Base-by-base conservation (phyloP, 1,140 invertebrate genomes). In the Listronotus oregonensis region DNA sequence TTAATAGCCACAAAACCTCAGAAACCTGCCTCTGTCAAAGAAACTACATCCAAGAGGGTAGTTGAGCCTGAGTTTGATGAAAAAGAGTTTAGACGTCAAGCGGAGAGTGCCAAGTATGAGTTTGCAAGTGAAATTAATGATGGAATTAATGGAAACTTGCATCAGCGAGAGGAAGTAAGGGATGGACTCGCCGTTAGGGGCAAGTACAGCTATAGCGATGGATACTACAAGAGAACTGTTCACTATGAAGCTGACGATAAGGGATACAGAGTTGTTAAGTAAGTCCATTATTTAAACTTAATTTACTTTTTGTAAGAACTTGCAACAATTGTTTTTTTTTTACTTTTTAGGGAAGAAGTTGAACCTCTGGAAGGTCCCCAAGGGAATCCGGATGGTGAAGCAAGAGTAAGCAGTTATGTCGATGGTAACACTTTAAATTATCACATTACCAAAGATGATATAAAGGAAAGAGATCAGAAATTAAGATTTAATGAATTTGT, bases 241-340 rank as follows among this genome's bases (percentile, higher is more conserved):
- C 72, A 81, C 52, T 86, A 86, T 63, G 79, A 80, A 51, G 84
- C 84, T 67, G 84, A 86, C 71, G 80, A 86, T 67, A 80, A 84
- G 60, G 85, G 85, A 63, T 86, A 85, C 72, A 73, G 84, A 66
- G 80, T 86, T 32, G 62, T 83, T 6, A 82, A 77, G 82, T 83
- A 75, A 81, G 79, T 78, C 14, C n/a, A n/a, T n/a, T n/a, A n/a
- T n/a, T n/a, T n/a, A 5, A 32, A 27, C 5, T 27, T 5, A 27
- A 27, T 27, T 27, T 27, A 3, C 5, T 27, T 27, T 5, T 27
- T 27, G 2, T 27, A 27, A 27, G 5, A 1, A 27, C 1, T 4
- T 12, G 6, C 8, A 27, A 2, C 32, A 21, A 9, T 17, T 8
- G 27, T 27, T 31, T 52, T 27, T 7, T 31, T 21, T 47, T 39